Evolutionary conservation across 2,797 vertebrate genomes (phyloP), one percentile per base, ranked within the genome.

Genomic region (Crenuchus spilurus): DNA sequence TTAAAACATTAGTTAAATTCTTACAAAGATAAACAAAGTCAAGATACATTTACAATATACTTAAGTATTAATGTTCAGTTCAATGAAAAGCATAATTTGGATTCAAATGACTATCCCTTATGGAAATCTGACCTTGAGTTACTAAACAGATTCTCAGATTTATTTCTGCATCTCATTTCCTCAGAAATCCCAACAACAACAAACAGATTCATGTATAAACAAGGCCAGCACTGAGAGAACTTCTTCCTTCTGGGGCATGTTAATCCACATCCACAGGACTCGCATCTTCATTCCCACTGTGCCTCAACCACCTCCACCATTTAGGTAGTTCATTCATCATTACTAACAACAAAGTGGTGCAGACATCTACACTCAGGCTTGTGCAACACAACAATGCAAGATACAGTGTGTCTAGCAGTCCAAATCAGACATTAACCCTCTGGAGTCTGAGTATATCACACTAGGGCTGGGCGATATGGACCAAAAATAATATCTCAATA

Each of bases 141-240:
- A 35, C 0, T 31, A 55, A 55, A n/a, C 2, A 55, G 11, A 31
- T 61, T 41, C 33, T 18, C 31, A 37, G 55, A 39, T 20, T 63
- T 37, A 11, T 37, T 39, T 60, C 10, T 60, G 31, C 33, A 37
- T 37, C 24, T 64, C 41, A 18, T 28, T 48, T 64, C 28, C 41
- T 39, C 24, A 63, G 16, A 46, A 64, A 2, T 9, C 26, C 16
- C n/a, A n/a, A 26, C 39, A 64, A 30, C 41, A 18, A 48, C 61
- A 63, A 30, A 48, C 6, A 63, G 60, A 28, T 28, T 20, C 24
- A 64, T 26, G 61, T 48, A 41, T 31, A 11, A 64, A 72, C 58
- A 42, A 62, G 11, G 26, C 4, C 9, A 49, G 55, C 13, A 24
- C 8, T 24, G 11, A 33, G 30, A 37, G 28, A n/a, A 8, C 7